Evolutionary conservation across 2,113 vertebrate species (phyloP), one percentile per base, ranked within the genome.

Genomic region (Gadus chalcogrammus): DNA sequence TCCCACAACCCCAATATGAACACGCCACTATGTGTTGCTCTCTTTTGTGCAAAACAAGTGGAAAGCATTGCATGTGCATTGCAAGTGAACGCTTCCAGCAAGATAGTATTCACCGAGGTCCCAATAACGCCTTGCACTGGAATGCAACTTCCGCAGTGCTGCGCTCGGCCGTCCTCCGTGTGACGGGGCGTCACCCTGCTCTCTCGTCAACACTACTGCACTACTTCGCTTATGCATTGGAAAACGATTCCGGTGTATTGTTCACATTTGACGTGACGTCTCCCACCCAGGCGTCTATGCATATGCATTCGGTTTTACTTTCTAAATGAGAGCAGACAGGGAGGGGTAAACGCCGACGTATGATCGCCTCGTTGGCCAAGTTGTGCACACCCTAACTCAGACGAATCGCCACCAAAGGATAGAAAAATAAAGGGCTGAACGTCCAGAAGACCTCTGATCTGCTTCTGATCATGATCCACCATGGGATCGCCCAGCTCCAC

Each of bases 131-230:
- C 58, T 76, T 73, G 79, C 80, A 84, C 82, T 81, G 84, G 85
- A 89, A 84, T 89, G 83, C 74, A 82, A 91, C 91, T 93, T 92
- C 90, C 91, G 91, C 91, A 91, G 85, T 90, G 85, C 86, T 86
- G 77, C 79, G 67, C 77, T 77, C 74, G 67, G 79, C 84, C 81
- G 69, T 27, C 74, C 76, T 75, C 68, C 62, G 83, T 79, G 79
- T 82, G 83, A 82, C 89, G 91, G 92, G 92, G 91, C 91, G 91
- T 91, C 91, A 87, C 91, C 91, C 62, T 28, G 24, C 56, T 73
- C 71, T 74, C 42, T 55, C 73, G 72, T 71, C 72, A 68, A 70
- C 71, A 74, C 16, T 65, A 70, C 68, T 69, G 64, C 4, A 42
- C 72, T 66, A 62, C 8, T 48, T 4, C 69, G 66, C 66, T 71